phyloP scores from a whole-genome alignment of 2,113 vertebrate genomes.

The Ictalurus furcatus region DNA sequence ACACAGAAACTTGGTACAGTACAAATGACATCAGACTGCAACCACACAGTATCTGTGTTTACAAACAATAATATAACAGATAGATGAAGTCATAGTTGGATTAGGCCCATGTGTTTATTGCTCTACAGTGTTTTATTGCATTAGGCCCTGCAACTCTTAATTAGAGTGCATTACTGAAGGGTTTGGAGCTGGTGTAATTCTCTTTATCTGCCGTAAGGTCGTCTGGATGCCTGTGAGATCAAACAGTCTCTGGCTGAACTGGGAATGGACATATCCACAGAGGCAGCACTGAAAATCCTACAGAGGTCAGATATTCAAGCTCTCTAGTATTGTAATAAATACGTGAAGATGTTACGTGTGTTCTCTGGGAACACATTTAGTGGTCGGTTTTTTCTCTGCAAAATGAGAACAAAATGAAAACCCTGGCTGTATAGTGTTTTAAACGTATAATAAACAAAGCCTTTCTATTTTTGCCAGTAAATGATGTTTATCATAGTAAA shows the following conservation, averaged over 20 bases:
- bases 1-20: neutral
- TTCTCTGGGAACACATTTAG: neutral
- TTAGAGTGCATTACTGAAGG: constrained; percentile 7
- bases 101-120: constrained; percentile 6
- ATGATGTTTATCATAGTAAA: neutral
- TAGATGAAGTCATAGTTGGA: neutral
- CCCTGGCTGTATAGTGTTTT: neutral
- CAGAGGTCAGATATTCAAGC: constrained; percentile 74
- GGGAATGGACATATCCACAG: constrained; percentile 80
- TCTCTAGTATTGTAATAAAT: neutral
- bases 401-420: neutral
- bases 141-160: constrained; percentile 21
- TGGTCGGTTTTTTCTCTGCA: neutral
- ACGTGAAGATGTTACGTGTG: neutral
- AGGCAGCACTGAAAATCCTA: constrained; percentile 83
- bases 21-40: neutral
- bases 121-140: constrained; percentile 3
- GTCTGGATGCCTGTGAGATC: constrained; percentile 89
- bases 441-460: neutral
- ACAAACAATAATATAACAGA: neutral
- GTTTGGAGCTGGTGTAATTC: neutral
- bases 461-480: neutral
- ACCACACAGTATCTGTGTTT: neutral
- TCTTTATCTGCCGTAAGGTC: constrained; percentile 69
- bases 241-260: constrained; percentile 84